Base-by-base conservation (phyloP, 2,888 invertebrate genomes). In the Drosophila suboccidentalis region DNA sequence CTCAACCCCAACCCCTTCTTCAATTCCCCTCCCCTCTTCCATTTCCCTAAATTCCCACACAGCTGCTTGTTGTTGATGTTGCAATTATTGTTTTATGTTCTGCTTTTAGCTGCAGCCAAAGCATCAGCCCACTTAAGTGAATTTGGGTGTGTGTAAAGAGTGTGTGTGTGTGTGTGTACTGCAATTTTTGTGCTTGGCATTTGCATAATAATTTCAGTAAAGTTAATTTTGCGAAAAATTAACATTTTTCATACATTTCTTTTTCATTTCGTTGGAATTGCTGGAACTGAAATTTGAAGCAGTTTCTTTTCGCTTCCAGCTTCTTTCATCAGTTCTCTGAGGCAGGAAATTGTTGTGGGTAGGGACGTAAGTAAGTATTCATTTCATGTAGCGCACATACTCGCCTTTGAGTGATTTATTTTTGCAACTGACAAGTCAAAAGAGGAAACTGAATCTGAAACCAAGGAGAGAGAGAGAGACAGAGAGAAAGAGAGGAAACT, bases 171-270 rank as follows among this genome's bases (percentile, higher is more conserved):
- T 59, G 17, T 62, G 29, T 54, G 43, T 50, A 54, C 51, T 63
- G 43, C 43, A 59, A 60, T 54, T 66, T 60, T 59, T 73, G 72
- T 59, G 34, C 11, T 50, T 77, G 76, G 72, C 83, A 81, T 84
- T 86, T 84, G 84, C 77, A 74, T 63, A 81, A 77, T 86, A 76
- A 82, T 75, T 87, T 76, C 63, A 64, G 63, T 50, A 69, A 74
- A 85, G 85, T 85, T 85, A 85, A 85, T 85, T 85, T 87, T 77
- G 87, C 87, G 85, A 78, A 75, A 85, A 85, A 85, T 85, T 87
- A 87, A 87, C 75, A 85, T 72, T 78, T 84, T 72, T 43, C 54
- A 19, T 32, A 19, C 19, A 22, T 32, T 70, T 61, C 2, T 73
- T 83, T 70, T 64, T 44, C 50, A 59, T 57, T 19, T 71, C 65